phyloP scores from a whole-genome alignment of 2,797 vertebrate genomes.

The Streptopelia turtur region DNA sequence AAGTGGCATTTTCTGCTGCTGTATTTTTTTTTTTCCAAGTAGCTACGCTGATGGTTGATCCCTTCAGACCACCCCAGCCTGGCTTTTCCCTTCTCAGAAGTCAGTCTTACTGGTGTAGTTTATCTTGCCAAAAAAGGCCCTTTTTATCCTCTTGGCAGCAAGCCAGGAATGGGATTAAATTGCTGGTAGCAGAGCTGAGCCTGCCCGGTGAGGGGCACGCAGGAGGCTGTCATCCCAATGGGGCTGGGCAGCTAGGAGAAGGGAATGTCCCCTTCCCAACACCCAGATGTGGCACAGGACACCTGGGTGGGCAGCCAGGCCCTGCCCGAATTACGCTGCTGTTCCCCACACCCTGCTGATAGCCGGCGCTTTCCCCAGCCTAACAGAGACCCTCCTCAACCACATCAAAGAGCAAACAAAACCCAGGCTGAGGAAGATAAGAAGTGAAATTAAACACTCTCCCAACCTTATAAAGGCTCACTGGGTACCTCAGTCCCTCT shows the following conservation, averaged over 20 bases:
- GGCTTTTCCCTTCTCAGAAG: background rate
- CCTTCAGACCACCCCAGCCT: background rate
- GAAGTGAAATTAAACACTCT: background rate
- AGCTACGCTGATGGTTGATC: background rate
- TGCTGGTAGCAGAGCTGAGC: background rate
- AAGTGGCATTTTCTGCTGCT: slow-evolving; percentile 1
- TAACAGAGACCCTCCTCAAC: background rate
- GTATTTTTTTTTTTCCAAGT: background rate
- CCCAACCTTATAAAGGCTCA: background rate
- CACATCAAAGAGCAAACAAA: background rate
- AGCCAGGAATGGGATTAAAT: background rate
- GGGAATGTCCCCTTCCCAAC: background rate
- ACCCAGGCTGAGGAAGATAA: background rate
- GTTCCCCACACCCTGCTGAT: background rate
- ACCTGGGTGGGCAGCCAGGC: background rate
- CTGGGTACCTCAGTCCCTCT: rapidly evolving
- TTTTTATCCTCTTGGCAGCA: background rate
- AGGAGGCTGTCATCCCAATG: background rate
- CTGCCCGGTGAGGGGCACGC: rapidly evolving
- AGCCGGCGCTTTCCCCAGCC: background rate
- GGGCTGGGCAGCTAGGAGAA: background rate
- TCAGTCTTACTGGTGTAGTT: background rate
- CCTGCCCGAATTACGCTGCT: rapidly evolving
- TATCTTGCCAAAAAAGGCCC: background rate
- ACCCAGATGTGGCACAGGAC: background rate